phyloP scores from a whole-genome alignment of 2,888 invertebrate species.

The Ectemnius lituratus region DNA sequence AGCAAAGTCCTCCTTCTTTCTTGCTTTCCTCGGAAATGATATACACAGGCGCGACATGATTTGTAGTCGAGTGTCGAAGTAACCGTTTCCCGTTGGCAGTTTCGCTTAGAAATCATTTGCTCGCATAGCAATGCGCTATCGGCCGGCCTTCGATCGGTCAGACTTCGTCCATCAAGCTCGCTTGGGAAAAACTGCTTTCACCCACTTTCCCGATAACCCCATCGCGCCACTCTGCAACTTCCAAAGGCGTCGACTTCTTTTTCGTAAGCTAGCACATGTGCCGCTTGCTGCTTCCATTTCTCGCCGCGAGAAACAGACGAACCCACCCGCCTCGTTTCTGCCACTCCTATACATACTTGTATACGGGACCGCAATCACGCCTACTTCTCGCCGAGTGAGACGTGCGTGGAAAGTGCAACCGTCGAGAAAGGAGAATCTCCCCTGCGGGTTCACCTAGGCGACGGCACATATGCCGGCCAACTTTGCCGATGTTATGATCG shows the following conservation, averaged over 20 bases:
- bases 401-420: conserved; percentile 38
- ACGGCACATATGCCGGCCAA: no score
- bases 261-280: neutral
- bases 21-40: conserved; percentile 43
- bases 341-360: conserved; percentile 6
- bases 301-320: neutral
- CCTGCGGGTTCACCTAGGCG: conserved; percentile 14
- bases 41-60: neutral
- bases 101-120: conserved; percentile 42
- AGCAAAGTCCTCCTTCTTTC: conserved; percentile 46
- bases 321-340: conserved; percentile 3
- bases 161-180: neutral
- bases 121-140: conserved; percentile 49
- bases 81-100: conserved; percentile 19
- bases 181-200: conserved; percentile 59
- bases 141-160: conserved; percentile 7
- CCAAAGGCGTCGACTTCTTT: conserved; percentile 15
- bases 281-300: neutral
- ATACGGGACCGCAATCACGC: conserved; percentile 21
- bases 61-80: conserved; percentile 35
- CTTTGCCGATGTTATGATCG: conserved; percentile 6
- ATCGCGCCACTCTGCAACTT: conserved; percentile 15
- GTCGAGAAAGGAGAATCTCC: conserved; percentile 16
- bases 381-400: conserved; percentile 28
- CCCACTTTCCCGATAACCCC: conserved; percentile 51